A percentile compares a stretch with the other conserved stretches of the same genome.
phyloP scores from a whole-genome alignment of 2,797 vertebrate genomes.

The Danio tinwini region DNA sequence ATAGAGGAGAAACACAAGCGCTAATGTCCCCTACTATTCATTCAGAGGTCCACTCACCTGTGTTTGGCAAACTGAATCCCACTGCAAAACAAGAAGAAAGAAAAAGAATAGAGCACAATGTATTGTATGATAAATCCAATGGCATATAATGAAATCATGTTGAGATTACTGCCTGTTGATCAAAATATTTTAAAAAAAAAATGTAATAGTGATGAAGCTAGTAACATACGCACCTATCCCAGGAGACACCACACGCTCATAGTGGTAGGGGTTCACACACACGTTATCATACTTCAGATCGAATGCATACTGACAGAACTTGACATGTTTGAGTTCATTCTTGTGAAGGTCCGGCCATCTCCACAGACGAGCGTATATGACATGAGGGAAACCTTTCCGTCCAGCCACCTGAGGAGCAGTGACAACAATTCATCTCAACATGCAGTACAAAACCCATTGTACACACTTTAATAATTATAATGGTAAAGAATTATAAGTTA shows the following conservation, averaged over 20 bases:
- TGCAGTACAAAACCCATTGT: neutral
- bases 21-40: slow-evolving; percentile 4
- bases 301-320: slow-evolving; percentile 85
- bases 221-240: slow-evolving; percentile 70
- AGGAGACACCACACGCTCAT: slow-evolving; percentile 81
- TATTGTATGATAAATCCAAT: slow-evolving; percentile 11
- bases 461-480: slow-evolving; percentile 10
- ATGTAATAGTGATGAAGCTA: slow-evolving; percentile 2
- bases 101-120: neutral
- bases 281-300: slow-evolving; percentile 87
- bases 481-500: neutral
- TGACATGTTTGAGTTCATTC: slow-evolving; percentile 83
- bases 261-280: slow-evolving; percentile 86
- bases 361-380: slow-evolving; percentile 84
- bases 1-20: neutral
- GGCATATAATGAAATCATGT: neutral
- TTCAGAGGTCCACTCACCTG: slow-evolving; percentile 60
- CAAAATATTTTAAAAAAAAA: neutral
- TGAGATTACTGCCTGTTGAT: neutral
- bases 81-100: slow-evolving; percentile 41
- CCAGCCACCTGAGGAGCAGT: slow-evolving; percentile 75
- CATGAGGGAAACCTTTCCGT: slow-evolving; percentile 83
- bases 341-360: slow-evolving; percentile 86
- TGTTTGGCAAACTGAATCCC: slow-evolving; percentile 71
- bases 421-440: slow-evolving; percentile 19